A percentile compares a stretch with the other conserved stretches of the same genome.
phyloP scores from a whole-genome alignment of 2,888 invertebrate genomes.

The Mythimna albipuncta region DNA sequence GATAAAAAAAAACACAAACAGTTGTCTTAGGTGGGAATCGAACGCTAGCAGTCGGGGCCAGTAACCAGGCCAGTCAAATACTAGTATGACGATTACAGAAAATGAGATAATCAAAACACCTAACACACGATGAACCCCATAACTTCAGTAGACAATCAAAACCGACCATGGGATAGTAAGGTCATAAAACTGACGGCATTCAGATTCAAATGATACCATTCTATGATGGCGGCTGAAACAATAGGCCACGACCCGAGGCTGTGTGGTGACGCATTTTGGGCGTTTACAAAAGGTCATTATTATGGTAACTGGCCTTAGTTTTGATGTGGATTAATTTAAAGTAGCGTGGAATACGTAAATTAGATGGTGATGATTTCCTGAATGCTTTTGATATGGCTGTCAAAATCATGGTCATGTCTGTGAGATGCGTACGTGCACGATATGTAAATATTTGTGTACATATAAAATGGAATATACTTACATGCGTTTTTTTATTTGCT shows the following conservation, averaged over 20 bases:
- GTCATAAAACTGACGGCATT: conserved; percentile 57
- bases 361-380: not conserved
- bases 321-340: conserved; percentile 25
- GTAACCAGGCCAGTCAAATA: no score
- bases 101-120: conserved; percentile 2
- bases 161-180: conserved; percentile 60
- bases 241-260: conserved; percentile 53
- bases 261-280: conserved; percentile 54
- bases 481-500: no score
- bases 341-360: not conserved
- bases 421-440: not conserved
- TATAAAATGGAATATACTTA: no score
- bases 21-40: no score
- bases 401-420: not conserved
- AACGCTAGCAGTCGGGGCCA: no score
- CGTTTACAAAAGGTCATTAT: conserved; percentile 60
- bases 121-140: conserved; percentile 29
- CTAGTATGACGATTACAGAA: not conserved
- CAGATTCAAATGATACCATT: conserved; percentile 54
- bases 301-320: conserved; percentile 41
- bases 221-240: conserved; percentile 50
- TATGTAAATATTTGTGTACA: no score
- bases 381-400: not conserved
- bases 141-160: conserved; percentile 27
- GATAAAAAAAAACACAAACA: no score